Evolutionary conservation across 2,797 vertebrate genomes (phyloP).

Genomic region (Crocidura indochinensis): DNA sequence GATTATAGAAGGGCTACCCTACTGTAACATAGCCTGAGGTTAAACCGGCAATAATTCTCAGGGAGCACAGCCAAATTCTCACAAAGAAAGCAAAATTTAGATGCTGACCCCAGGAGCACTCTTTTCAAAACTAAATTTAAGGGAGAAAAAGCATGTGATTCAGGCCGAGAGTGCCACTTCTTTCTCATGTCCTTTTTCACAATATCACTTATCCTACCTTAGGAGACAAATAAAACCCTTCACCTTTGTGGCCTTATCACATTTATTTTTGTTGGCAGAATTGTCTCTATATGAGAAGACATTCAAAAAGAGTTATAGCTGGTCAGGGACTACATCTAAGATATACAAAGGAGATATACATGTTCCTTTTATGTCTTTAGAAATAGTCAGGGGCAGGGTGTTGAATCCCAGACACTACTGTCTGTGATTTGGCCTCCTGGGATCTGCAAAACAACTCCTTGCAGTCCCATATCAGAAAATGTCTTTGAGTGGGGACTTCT

Average conservation of each 20-base stretch:
- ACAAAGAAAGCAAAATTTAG: slow-evolving; percentile 21
- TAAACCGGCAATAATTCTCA: neutral
- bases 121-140: slow-evolving; percentile 8
- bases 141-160: slow-evolving; percentile 1
- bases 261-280: neutral
- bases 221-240: neutral
- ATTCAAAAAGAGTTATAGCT: too few relatives aligned
- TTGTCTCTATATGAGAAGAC: too few relatives aligned
- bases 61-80: neutral
- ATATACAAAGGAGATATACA: too few relatives aligned
- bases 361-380: too few relatives aligned
- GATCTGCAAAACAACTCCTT: too few relatives aligned
- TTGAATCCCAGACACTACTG: too few relatives aligned
- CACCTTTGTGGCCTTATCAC: neutral
- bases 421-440: too few relatives aligned
- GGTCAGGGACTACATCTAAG: too few relatives aligned
- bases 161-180: neutral
- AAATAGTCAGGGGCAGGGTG: too few relatives aligned
- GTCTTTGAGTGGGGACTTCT: too few relatives aligned
- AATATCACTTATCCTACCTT: neutral
- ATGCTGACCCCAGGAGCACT: neutral
- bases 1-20: neutral
- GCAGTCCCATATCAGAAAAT: too few relatives aligned
- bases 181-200: neutral
- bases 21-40: neutral